Percentiles rank a stretch among this genome's conserved stretches.
These are phyloP conservation scores for Dendrolimus punctatus DNA, from an alignment of 1,140 invertebrate genomes.

Conservation along the genomic window DNA sequence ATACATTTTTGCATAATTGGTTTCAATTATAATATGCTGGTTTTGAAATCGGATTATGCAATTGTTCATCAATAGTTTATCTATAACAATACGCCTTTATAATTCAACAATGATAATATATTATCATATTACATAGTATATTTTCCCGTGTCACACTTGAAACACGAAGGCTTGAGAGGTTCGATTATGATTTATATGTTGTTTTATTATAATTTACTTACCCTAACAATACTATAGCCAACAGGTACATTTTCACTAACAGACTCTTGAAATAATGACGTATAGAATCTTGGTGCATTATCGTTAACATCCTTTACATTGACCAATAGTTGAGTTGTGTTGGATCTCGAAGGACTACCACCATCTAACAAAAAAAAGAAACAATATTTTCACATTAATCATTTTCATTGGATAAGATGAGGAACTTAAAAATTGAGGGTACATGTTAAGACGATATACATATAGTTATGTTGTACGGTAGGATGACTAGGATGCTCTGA, in stretches of 20 bases:
- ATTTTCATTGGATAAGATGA: constrained; percentile 1
- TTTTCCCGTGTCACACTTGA: no score
- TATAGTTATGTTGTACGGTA: no score
- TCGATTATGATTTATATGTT: neutral
- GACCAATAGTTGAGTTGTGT: constrained; percentile 92
- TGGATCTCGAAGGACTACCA: constrained; percentile 90
- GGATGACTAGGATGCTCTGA: no score
- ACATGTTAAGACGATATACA: no score
- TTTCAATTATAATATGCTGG: neutral
- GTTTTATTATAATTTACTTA: constrained; percentile 24
- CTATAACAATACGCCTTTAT: no score
- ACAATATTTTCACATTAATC: neutral
- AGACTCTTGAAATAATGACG: constrained; percentile 93
- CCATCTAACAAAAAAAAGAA: constrained; percentile 75
- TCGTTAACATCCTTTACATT: constrained; percentile 96
- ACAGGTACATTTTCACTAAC: constrained; percentile 92
- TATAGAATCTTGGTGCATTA: constrained; percentile 93
- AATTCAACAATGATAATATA: no score
- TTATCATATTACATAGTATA: no score
- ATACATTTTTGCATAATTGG: no score
- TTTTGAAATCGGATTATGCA: neutral
- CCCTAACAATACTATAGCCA: constrained; percentile 87
- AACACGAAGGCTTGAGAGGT: neutral
- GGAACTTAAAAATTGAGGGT: no score
- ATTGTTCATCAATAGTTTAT: no score